Percentiles rank a stretch among this genome's conserved stretches.
Evolutionary conservation across 2,797 vertebrate genomes (phyloP).

Genomic region (Pangasius krempfi): DNA sequence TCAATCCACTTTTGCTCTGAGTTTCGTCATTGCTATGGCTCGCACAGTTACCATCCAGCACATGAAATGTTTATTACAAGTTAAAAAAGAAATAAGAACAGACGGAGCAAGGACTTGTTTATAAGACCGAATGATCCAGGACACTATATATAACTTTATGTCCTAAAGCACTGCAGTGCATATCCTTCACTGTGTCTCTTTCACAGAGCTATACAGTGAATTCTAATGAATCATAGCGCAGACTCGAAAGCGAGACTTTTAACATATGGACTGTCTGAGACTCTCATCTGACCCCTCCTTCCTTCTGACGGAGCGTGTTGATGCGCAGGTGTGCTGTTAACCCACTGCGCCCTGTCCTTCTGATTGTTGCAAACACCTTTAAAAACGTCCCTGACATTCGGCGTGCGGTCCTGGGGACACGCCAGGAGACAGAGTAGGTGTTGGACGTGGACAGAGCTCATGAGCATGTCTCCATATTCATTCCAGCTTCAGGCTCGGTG

Average conservation of each 20-base stretch:
- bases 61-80: constrained; percentile 15
- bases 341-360: constrained; percentile 40
- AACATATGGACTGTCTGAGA: constrained; percentile 45
- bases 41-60: background rate
- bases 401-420: background rate
- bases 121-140: background rate
- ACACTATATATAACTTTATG: background rate
- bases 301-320: constrained; percentile 17
- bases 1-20: background rate
- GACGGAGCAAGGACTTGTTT: background rate
- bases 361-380: constrained; percentile 10
- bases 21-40: background rate
- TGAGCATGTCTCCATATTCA: constrained; percentile 10
- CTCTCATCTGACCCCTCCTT: background rate
- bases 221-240: constrained; percentile 22
- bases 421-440: background rate
- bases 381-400: background rate
- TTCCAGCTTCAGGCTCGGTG: too few relatives aligned
- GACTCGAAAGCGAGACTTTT: constrained; percentile 17
- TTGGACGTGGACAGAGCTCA: background rate
- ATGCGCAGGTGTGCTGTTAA: constrained; percentile 47
- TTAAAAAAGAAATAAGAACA: background rate
- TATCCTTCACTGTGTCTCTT: constrained; percentile 29
- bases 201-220: background rate
- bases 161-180: background rate